phyloP scores from a whole-genome alignment of 2,797 vertebrate genomes.

The Pipistrellus kuhlii region DNA sequence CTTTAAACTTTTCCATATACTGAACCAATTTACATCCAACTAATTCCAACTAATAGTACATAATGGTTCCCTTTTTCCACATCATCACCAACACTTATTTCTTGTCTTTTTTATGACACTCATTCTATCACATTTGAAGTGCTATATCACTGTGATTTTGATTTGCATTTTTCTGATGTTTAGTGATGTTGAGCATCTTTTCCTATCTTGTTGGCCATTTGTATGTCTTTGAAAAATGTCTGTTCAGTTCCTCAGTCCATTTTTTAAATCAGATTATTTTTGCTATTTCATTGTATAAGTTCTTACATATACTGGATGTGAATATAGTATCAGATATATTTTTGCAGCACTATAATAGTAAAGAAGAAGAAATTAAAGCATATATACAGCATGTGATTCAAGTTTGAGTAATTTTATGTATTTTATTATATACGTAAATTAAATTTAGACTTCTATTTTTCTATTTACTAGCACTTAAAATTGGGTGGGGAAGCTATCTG shows the following conservation, averaged over 20 bases:
- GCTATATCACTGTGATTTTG: neutral
- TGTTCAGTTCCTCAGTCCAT: neutral
- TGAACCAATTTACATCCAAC: neutral
- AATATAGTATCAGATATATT: neutral
- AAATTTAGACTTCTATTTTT: neutral
- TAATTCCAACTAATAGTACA: neutral
- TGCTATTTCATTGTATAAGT: neutral
- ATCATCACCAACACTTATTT: neutral
- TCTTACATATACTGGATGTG: neutral
- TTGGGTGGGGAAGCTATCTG: constrained; percentile 26
- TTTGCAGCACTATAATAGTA: neutral
- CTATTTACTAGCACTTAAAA: constrained; percentile 51
- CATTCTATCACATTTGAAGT: neutral
- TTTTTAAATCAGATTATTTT: neutral
- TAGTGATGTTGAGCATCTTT: neutral
- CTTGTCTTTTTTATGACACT: neutral
- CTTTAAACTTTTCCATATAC: neutral
- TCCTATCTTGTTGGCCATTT: neutral
- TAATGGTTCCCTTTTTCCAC: neutral
- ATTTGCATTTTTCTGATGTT: neutral
- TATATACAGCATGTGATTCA: neutral
- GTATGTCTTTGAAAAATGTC: neutral
- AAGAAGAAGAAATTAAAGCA: neutral
- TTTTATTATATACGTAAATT: neutral
- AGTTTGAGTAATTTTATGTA: constrained; percentile 2